Conservation (phyloP, 1,140 invertebrate species). For the Macrobrachium rosenbergii region DNA sequence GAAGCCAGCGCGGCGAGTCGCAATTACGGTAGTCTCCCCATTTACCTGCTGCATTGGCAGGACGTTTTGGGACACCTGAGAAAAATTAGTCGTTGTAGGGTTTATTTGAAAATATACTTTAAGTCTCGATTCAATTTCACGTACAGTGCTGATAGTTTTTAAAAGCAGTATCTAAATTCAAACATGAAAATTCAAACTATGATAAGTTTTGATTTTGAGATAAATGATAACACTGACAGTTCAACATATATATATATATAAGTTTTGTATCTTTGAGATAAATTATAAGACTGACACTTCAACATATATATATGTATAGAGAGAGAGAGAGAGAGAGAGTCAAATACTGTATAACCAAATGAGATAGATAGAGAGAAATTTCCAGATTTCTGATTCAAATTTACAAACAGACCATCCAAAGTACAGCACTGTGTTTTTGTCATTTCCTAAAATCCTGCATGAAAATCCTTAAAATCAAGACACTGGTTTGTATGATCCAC, state of each 20-base stretch:
- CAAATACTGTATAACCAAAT: not conserved
- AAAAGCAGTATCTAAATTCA: too few species aligned
- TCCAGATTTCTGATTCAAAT: too few species aligned
- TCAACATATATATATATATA: not conserved
- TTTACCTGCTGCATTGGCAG: slow-evolving; percentile 76
- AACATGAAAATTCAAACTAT: too few species aligned
- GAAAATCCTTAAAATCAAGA: too few species aligned
- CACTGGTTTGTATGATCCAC: too few species aligned
- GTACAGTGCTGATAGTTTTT: too few species aligned
- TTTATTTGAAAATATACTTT: too few species aligned
- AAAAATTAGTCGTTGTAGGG: too few species aligned
- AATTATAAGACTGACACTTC: not conserved
- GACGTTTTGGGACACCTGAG: slow-evolving; percentile 80
- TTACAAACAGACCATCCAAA: too few species aligned
- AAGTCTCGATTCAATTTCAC: too few species aligned
- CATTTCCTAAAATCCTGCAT: too few species aligned
- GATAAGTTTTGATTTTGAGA: not conserved
- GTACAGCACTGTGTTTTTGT: too few species aligned
- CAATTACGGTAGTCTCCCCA: slow-evolving; percentile 85
- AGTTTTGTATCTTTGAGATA: not conserved
- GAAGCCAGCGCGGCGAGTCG: slow-evolving; percentile 79
- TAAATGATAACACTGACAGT: not conserved
- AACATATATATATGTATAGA: not conserved
- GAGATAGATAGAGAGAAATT: not conserved
- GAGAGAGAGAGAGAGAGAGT: not conserved